phyloP scores from a whole-genome alignment of 2,797 vertebrate genomes.

The Coendou prehensilis region DNA sequence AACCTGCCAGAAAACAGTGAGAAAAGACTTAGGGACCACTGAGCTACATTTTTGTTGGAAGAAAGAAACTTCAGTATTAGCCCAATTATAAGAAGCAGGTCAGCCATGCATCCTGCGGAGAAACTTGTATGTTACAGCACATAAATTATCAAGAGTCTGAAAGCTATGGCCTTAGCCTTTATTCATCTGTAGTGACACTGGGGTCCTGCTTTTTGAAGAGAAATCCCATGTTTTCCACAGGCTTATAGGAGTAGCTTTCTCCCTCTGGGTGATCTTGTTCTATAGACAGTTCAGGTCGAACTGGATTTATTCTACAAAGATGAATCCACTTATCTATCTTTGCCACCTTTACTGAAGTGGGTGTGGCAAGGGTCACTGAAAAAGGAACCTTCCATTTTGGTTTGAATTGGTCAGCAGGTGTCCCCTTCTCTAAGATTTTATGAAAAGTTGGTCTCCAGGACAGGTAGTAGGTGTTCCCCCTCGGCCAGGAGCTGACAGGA shows the following conservation, averaged over 20 bases:
- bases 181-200: no score
- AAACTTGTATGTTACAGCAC: not conserved
- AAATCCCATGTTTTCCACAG: no score
- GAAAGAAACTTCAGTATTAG: not conserved
- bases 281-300: not conserved
- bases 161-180: no score
- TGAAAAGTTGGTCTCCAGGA: not conserved
- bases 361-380: not conserved
- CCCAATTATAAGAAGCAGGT: not conserved
- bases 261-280: not conserved
- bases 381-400: not conserved
- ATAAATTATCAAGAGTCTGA: not conserved
- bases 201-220: no score
- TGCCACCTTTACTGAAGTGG: not conserved
- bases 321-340: not conserved
- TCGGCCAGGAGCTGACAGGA: not conserved
- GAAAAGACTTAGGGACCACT: not conserved
- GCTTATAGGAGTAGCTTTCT: not conserved
- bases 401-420: not conserved
- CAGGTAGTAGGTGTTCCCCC: not conserved
- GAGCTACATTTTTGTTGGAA: not conserved
- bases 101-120: not conserved
- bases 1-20: not conserved
- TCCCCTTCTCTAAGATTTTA: not conserved
- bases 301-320: not conserved